A percentile compares a stretch with the other conserved stretches of the same genome.
These are phyloP conservation scores for Aldabrachelys gigantea DNA, from an alignment of 2,113 vertebrate genomes.

Conservation along the genomic window DNA sequence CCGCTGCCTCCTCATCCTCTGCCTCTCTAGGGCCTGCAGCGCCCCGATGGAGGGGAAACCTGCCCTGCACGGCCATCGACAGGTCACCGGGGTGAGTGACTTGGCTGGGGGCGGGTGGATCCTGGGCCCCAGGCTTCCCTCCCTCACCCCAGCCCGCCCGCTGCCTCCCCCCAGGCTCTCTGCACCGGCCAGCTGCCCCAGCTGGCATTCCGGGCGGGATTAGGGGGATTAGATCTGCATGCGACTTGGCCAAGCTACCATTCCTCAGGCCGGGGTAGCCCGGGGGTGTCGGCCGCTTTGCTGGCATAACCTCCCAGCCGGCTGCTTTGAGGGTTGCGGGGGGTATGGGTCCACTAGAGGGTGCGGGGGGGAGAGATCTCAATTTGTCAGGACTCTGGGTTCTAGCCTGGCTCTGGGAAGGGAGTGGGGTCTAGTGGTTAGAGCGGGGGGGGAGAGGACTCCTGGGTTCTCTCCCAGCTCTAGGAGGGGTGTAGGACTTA, in stretches of 20 bases:
- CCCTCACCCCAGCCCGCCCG: no score
- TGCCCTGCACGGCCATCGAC: background rate
- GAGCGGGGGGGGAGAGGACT: no score
- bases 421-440: background rate
- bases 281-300: background rate
- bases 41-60: background rate
- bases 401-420: background rate
- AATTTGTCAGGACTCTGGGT: background rate
- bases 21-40: background rate
- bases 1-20: background rate
- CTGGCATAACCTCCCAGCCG: no score
- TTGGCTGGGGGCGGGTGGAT: no score
- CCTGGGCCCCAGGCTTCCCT: background rate
- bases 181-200: background rate
- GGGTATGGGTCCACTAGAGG: no score
- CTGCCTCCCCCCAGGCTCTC: background rate
- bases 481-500: background rate
- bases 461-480: no score
- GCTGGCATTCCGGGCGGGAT: conserved; percentile 41
- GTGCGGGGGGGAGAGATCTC: background rate
- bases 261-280: background rate
- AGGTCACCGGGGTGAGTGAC: conserved; percentile 55
- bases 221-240: conserved; percentile 38
- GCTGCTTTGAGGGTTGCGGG: no score
- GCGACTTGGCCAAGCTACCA: conserved; percentile 25